phyloP scores from a whole-genome alignment of 2,113 vertebrate species.

The Stegastes partitus region DNA sequence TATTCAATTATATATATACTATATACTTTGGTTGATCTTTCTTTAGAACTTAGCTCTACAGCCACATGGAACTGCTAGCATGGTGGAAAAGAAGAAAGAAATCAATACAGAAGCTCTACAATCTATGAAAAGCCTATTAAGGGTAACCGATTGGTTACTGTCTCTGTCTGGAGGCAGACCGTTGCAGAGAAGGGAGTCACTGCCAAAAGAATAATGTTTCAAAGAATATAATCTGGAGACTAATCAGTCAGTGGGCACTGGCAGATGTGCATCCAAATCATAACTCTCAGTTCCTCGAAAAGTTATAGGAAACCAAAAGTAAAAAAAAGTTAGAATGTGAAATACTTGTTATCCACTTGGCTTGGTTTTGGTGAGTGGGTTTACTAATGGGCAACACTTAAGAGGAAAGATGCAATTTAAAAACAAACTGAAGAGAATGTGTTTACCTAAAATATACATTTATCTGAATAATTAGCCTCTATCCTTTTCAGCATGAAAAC shows the following conservation, averaged over 20 bases:
- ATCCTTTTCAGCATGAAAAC: constrained; percentile 13
- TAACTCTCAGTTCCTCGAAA: constrained; percentile 20
- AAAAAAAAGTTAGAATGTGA: constrained; percentile 20
- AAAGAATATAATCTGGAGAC: constrained; percentile 55
- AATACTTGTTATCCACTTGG: constrained; percentile 27
- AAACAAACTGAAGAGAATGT: constrained; percentile 16
- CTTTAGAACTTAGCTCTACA: background rate
- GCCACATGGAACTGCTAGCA: background rate
- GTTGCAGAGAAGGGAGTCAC: constrained; percentile 14
- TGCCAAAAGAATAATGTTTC: constrained; percentile 54
- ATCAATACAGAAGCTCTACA: background rate
- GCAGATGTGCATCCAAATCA: constrained; percentile 43
- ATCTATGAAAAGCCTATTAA: constrained; percentile 19
- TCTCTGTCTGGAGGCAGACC: constrained; percentile 47
- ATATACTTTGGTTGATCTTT: background rate
- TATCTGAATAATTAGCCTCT: constrained; percentile 12
- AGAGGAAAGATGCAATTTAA: background rate
- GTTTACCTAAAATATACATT: constrained; percentile 27
- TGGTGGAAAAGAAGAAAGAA: background rate
- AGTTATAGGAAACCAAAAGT: constrained; percentile 33
- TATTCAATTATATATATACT: too few relatives aligned
- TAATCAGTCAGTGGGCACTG: constrained; percentile 51
- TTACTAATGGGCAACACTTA: constrained; percentile 24
- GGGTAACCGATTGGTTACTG: constrained; percentile 50
- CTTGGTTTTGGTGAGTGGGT: background rate